Base-by-base conservation (phyloP, 2,888 invertebrate species). In the Sthenelais limicola region DNA sequence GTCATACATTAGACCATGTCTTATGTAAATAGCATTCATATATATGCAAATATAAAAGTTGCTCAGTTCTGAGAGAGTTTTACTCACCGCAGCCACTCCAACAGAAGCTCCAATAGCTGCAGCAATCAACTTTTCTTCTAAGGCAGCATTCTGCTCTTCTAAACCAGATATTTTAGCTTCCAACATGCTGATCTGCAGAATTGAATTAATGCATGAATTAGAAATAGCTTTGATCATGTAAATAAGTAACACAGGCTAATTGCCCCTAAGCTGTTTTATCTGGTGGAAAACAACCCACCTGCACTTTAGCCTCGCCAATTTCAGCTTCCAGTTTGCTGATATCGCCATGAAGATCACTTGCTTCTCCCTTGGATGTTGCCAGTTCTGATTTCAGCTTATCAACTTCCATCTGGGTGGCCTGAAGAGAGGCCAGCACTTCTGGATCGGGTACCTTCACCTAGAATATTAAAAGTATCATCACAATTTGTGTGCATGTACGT, bases 391-490 rank as follows among this genome's bases (percentile, higher is more conserved):
- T 54, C 33, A 70, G 54, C 15, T 18, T 52, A 43, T 75, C 78
- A 5, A 83, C 74, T 51, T 82, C 80, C 24, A 69, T 75, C 71
- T 82, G 82, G 15, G 79, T 78, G 56, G 73, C 76, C 73, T 84
- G 80, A 28, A 84, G 73, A 52, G 80, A 78, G 26, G 76, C 77
- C 24, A 83, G 73, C 26, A 83, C 76, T 2, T 74, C 78, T 21
- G 82, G 83, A 69, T 85, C 85, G 35, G 84, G 83, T 18, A 85
- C 84, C 71, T 79, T 81, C 28, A 85, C 82, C 85, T 85, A 51
- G 7, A 51, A 51, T 9, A 18, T 51, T 18, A 18, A 51, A 43
- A 43, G 18, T 18, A 43, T 43, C 43, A 12, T 18, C 18, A 9
- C 43, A 43, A 43, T 43, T 43, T 9, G 43, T 12, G 18, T 43